Conservation (phyloP, 2,888 invertebrate genomes). For the Aquatica leii region DNA sequence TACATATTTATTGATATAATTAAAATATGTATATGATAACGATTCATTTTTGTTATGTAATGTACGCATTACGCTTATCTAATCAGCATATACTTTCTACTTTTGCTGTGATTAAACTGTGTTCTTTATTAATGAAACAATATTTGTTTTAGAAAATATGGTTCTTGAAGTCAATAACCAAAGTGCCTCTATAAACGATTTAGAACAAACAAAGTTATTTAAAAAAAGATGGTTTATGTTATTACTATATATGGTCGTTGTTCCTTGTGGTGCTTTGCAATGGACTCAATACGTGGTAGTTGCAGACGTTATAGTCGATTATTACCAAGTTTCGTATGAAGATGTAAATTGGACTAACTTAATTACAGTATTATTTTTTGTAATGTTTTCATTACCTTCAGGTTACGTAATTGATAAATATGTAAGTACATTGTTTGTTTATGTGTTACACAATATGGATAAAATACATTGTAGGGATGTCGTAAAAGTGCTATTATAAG, state of each 20-base stretch:
- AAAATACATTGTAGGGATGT: conserved; percentile 73
- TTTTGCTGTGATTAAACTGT: too few relatives aligned
- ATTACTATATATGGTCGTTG: conserved; percentile 34
- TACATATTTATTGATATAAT: too few relatives aligned
- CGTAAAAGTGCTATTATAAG: conserved; percentile 84
- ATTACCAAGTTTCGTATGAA: neutral
- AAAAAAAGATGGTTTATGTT: conserved; percentile 81
- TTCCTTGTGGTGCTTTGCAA: neutral
- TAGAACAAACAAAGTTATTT: conserved; percentile 60
- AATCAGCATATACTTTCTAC: too few relatives aligned
- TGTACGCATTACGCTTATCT: too few relatives aligned
- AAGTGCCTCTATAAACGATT: too few relatives aligned
- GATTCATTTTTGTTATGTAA: too few relatives aligned
- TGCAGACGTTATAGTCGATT: neutral
- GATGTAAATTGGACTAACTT: neutral
- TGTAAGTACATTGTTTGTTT: neutral
- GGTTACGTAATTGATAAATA: neutral
- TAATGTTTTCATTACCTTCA: neutral
- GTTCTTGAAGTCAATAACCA: too few relatives aligned
- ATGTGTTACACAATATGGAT: neutral
- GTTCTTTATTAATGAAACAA: too few relatives aligned
- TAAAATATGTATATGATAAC: too few relatives aligned
- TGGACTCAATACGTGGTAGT: neutral
- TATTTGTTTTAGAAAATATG: too few relatives aligned
- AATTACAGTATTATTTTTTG: neutral